Evolutionary conservation across 2,888 invertebrate genomes (phyloP).

Genomic region (Xylota sylvarum): DNA sequence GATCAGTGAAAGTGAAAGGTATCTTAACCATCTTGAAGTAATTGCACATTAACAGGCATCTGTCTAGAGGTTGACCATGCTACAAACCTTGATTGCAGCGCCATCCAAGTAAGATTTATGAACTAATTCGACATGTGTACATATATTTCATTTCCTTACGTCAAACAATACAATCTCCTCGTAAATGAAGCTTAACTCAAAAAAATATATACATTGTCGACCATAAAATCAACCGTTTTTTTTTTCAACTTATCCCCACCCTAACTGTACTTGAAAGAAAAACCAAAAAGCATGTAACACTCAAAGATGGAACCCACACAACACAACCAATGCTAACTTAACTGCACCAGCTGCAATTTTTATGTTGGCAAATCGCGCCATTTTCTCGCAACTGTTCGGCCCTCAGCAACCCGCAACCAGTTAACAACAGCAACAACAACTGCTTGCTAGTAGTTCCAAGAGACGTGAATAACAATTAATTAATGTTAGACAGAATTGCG

Average conservation of each 20-base stretch:
- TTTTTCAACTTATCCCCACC: not conserved
- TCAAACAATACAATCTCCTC: not conserved
- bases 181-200: not conserved
- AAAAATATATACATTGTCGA: not conserved
- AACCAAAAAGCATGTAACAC: conserved; percentile 21
- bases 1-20: no score
- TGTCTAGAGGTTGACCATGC: no score
- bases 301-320: conserved; percentile 40
- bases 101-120: not conserved
- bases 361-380: conserved; percentile 35
- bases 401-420: not conserved
- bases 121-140: not conserved
- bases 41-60: no score
- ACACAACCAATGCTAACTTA: not conserved
- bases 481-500: conserved; percentile 26
- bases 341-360: conserved; percentile 37
- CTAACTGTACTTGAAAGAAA: conserved; percentile 20
- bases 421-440: not conserved
- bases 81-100: no score
- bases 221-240: not conserved
- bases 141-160: not conserved
- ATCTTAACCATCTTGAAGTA: no score
- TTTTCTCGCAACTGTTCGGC: conserved; percentile 1
- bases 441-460: conserved; percentile 26
- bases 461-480: conserved; percentile 56